A percentile compares a stretch with the other conserved stretches of the same genome.
Conservation (phyloP, 1,140 invertebrate species). For the Panulirus ornatus region DNA sequence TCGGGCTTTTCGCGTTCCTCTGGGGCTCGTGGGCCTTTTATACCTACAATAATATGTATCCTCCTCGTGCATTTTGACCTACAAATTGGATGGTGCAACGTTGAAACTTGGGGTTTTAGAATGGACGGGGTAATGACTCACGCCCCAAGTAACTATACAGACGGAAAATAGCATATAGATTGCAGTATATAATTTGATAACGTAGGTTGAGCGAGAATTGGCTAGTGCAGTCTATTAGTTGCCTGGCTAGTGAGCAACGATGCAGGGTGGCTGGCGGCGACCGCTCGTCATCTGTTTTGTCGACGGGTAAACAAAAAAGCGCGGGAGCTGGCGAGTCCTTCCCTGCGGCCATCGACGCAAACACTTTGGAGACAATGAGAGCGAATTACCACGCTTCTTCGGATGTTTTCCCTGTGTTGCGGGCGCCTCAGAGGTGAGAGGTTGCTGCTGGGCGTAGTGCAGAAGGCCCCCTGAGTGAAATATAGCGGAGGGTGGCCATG, state of each 20-base stretch:
- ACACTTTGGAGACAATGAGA: slow-evolving; percentile 70
- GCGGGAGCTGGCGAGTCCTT: slow-evolving; percentile 53
- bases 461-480: slow-evolving; percentile 66
- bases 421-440: slow-evolving; percentile 62
- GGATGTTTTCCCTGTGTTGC: slow-evolving; percentile 64
- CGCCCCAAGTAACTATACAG: slow-evolving; percentile 36
- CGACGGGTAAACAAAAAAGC: slow-evolving; percentile 48
- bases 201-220: slow-evolving; percentile 49
- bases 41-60: background rate
- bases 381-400: slow-evolving; percentile 68
- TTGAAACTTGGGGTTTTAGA: background rate
- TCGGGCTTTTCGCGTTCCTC: background rate
- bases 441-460: slow-evolving; percentile 49
- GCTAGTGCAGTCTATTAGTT: slow-evolving; percentile 54
- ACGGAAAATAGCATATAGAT: slow-evolving; percentile 45
- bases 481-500: slow-evolving; percentile 63
- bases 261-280: slow-evolving; percentile 61
- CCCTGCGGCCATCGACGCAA: slow-evolving; percentile 58
- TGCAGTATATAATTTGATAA: slow-evolving; percentile 39
- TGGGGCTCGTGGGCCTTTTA: background rate
- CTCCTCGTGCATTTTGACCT: background rate
- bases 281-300: slow-evolving; percentile 68
- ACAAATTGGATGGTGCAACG: background rate
- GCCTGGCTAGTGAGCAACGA: slow-evolving; percentile 59
- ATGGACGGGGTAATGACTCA: slow-evolving; percentile 7